Evolutionary conservation across 2,113 vertebrate genomes (phyloP).

Genomic region (Peromyscus californicus): DNA sequence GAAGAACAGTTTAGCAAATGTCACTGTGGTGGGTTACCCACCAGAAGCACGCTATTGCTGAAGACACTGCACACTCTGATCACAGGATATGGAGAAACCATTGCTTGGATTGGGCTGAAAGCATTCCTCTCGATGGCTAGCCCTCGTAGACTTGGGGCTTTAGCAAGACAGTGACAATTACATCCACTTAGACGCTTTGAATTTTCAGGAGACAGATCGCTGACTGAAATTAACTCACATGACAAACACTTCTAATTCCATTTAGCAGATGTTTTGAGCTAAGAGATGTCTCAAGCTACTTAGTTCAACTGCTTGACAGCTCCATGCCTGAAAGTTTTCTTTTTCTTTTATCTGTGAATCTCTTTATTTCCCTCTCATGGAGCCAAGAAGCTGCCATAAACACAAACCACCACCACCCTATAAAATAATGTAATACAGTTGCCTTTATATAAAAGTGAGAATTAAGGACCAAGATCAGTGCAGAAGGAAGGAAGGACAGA

Average conservation of each 20-base stretch:
- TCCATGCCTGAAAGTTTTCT: neutral
- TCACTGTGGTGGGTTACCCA: neutral
- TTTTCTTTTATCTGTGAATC: neutral
- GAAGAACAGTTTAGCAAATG: neutral
- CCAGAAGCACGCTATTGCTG: neutral
- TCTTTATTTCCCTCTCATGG: neutral
- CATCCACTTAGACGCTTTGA: neutral
- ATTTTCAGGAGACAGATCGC: neutral
- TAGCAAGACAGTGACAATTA: neutral
- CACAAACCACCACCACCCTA: neutral
- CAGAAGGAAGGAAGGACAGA: neutral
- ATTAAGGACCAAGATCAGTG: neutral
- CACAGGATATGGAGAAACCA: neutral
- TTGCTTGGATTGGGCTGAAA: neutral
- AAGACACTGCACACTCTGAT: neutral
- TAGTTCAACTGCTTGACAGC: neutral
- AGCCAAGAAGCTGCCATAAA: neutral
- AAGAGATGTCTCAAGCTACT: neutral
- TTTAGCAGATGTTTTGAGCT: constrained; percentile 19
- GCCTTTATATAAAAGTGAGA: neutral
- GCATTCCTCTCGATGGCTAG: neutral
- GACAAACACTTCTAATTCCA: neutral
- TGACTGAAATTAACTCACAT: neutral
- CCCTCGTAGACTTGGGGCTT: neutral
- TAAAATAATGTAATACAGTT: neutral